Conservation (phyloP, 2,797 vertebrate species). For the Chaetophractus vellerosus region DNA sequence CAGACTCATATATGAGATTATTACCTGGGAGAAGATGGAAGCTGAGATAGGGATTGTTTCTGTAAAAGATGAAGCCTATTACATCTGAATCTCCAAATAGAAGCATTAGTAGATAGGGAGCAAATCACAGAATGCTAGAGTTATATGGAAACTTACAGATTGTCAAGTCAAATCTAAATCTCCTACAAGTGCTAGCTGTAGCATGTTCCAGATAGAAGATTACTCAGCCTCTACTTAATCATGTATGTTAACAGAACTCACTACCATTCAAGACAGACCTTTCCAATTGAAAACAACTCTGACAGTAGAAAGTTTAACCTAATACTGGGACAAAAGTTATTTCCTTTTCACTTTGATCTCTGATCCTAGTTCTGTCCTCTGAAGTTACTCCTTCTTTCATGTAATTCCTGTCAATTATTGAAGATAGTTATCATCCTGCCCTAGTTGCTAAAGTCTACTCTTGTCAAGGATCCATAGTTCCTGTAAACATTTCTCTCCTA, state of each 20-base stretch:
- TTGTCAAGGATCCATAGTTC: neutral
- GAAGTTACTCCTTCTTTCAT: slow-evolving; percentile 13
- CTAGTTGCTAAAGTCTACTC: neutral
- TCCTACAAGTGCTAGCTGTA: neutral
- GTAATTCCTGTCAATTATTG: slow-evolving; percentile 41
- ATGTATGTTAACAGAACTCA: neutral
- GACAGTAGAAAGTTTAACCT: neutral
- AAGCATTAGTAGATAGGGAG: neutral
- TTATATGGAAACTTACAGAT: neutral
- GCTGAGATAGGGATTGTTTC: slow-evolving; percentile 65
- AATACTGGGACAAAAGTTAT: neutral
- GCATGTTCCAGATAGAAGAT: neutral
- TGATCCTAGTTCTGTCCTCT: neutral
- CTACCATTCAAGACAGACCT: neutral
- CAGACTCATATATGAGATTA: slow-evolving; percentile 55
- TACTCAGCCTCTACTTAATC: neutral
- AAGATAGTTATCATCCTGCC: neutral
- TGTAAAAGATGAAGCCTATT: neutral
- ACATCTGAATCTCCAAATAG: neutral
- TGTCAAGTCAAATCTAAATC: slow-evolving; percentile 11
- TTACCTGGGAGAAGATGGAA: slow-evolving; percentile 65
- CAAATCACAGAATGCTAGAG: neutral
- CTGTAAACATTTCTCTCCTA: slow-evolving; percentile 17
- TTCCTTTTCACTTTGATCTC: slow-evolving; percentile 45
- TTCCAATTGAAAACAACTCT: neutral